phyloP scores from a whole-genome alignment of 2,113 vertebrate species.

The Microcebus lehilahytsara region DNA sequence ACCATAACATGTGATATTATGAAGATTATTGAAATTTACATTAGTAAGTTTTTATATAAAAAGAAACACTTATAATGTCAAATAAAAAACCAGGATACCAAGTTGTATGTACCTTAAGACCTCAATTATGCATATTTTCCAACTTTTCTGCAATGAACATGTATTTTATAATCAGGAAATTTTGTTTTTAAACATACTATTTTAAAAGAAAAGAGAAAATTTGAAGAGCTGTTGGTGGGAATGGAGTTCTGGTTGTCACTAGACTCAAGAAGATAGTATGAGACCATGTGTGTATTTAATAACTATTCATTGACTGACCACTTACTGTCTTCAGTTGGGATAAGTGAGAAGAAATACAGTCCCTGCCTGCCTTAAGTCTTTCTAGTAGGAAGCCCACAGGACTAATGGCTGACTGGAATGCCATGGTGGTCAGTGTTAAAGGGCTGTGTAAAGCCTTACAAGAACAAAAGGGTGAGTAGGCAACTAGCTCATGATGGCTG shows the following conservation, averaged over 20 bases:
- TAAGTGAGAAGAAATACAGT: background rate
- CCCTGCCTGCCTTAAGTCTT: background rate
- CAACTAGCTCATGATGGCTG: background rate
- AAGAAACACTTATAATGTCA: background rate
- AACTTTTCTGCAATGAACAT: slow-evolving; percentile 10
- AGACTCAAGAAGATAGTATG: background rate
- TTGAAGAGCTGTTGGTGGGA: background rate
- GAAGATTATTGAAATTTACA: slow-evolving; percentile 27
- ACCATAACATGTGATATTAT: background rate
- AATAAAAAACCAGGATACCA: background rate
- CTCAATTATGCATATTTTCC: background rate
- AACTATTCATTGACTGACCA: background rate
- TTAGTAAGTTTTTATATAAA: background rate
- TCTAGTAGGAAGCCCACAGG: background rate
- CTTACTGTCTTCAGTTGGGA: background rate
- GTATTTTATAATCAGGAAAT: background rate
- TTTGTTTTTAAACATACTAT: background rate
- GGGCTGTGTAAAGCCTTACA: background rate
- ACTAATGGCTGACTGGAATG: background rate
- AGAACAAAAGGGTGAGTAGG: background rate
- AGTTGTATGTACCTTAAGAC: background rate
- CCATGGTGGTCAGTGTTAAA: background rate
- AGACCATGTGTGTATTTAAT: background rate
- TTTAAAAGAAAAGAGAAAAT: slow-evolving; percentile 44
- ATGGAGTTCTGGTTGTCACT: background rate